phyloP scores from a whole-genome alignment of 1,140 invertebrate genomes.

The Maniola jurtina region DNA sequence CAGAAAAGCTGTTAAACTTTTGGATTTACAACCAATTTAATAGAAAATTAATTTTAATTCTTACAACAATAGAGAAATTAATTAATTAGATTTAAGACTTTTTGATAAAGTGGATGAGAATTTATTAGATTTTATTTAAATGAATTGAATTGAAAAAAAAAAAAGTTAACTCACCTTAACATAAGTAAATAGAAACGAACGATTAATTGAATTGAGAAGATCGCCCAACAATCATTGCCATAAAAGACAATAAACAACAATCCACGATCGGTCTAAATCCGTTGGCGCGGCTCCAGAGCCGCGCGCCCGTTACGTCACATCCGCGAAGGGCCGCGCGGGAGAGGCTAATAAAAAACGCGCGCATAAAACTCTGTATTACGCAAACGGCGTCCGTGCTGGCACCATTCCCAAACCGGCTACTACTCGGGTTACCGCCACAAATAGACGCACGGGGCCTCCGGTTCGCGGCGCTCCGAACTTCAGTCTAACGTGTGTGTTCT shows the following conservation, averaged over 20 bases:
- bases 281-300: conserved; percentile 64
- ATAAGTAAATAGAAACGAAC: background rate
- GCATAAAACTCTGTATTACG: conserved; percentile 66
- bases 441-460: conserved; percentile 63
- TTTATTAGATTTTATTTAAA: too few relatives aligned
- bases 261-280: conserved; percentile 64
- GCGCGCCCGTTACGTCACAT: conserved; percentile 73
- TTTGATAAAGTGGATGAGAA: too few relatives aligned
- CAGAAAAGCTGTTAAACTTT: background rate
- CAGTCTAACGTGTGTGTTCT: conserved; percentile 60
- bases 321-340: conserved; percentile 65
- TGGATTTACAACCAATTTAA: too few relatives aligned
- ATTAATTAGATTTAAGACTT: too few relatives aligned
- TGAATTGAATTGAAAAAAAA: too few relatives aligned
- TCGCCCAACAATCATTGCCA: conserved; percentile 63
- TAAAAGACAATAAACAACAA: conserved; percentile 74
- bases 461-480: conserved; percentile 21
- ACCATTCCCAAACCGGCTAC: conserved; percentile 61
- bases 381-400: conserved; percentile 67
- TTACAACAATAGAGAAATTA: too few relatives aligned
- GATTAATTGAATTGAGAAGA: conserved; percentile 8
- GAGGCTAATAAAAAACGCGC: conserved; percentile 66
- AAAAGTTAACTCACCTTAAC: background rate
- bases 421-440: conserved; percentile 74
- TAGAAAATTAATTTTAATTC: too few relatives aligned